Evolutionary conservation across 2,113 vertebrate species (phyloP), one percentile per base, ranked within the genome.

Genomic region (Nesogale talazaci): DNA sequence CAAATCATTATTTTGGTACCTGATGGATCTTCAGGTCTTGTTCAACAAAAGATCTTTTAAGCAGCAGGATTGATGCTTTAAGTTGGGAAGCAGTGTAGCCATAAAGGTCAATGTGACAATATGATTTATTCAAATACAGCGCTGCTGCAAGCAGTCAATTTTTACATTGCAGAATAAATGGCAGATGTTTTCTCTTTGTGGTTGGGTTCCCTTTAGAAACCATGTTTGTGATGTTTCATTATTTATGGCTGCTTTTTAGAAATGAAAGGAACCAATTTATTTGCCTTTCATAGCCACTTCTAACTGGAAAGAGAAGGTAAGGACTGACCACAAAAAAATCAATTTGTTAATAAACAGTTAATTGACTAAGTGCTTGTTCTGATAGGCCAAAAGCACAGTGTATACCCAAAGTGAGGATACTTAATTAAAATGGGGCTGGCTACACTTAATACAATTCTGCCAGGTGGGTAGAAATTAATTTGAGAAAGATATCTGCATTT

Each of bases 261-360:
- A 95, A 97, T 97, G 95, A 98, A 97, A 98, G 94, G 95, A 97
- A 87, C 82, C 94, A 96, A 97, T 98, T 98, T 98, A 97, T 98
- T 98, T 78, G 42, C 94, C 93, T 97, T 97, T 97, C 95, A 80
- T 95, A 96, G 97, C 95, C 83, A 96, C 97, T 97, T 95, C 94
- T 95, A 96, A 90, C 96, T 95, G 74, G 92, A 95, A 97, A 94
- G 95, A 96, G 95, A 93, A 98, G 90, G 93, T 93, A 97, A 94
- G 95, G 94, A 95, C 94, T 96, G 97, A 97, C 89, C 92, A 96
- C 93, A 94, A 97, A 97, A 97, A 97, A 98, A 98, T 98, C 98
- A 98, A 98, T 97, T 96, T 94, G 97, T 97, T 98, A 98, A 98
- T 98, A 98, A 98, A 98, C 97, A 97, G 96, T 97, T 98, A 98